Evolutionary conservation across 53 echinoderm and acorn worm genomes (phyloP).

Genomic region (Hippasteria phrygiana): DNA sequence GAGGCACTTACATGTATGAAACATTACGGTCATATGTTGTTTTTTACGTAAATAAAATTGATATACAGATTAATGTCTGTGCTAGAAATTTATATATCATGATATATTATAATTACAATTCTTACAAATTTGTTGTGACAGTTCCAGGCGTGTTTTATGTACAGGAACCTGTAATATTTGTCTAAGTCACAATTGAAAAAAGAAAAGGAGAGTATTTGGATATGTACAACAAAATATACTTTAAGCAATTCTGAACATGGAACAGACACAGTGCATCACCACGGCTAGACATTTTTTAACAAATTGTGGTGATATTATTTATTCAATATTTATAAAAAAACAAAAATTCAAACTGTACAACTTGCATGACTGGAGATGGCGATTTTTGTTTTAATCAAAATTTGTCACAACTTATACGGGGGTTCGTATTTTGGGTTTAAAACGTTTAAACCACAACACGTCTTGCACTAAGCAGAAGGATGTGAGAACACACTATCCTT

Average conservation of each 20-base stretch:
- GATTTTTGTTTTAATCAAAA: neutral
- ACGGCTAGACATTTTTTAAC: neutral
- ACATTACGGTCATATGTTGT: neutral
- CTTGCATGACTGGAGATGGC: neutral
- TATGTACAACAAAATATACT: constrained; percentile 49
- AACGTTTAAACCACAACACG: neutral
- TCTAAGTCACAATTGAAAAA: constrained; percentile 49
- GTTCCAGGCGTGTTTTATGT: constrained; percentile 52
- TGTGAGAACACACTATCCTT: too few relatives aligned
- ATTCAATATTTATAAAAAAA: constrained; percentile 43
- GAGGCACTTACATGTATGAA: constrained; percentile 12
- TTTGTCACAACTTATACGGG: neutral
- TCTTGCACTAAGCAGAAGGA: too few relatives aligned
- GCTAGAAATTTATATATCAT: constrained; percentile 57
- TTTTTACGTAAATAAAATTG: constrained; percentile 26
- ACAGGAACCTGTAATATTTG: constrained; percentile 52
- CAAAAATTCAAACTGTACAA: constrained; percentile 12
- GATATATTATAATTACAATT: constrained; percentile 45
- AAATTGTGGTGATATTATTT: constrained; percentile 15
- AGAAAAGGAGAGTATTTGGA: constrained; percentile 7
- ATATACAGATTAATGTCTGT: constrained; percentile 58
- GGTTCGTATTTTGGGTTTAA: neutral
- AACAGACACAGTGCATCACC: neutral
- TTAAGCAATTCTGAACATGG: neutral
- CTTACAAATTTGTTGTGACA: constrained; percentile 43